phyloP scores from a whole-genome alignment of 2,797 vertebrate species.

The Chloroceryle inda region DNA sequence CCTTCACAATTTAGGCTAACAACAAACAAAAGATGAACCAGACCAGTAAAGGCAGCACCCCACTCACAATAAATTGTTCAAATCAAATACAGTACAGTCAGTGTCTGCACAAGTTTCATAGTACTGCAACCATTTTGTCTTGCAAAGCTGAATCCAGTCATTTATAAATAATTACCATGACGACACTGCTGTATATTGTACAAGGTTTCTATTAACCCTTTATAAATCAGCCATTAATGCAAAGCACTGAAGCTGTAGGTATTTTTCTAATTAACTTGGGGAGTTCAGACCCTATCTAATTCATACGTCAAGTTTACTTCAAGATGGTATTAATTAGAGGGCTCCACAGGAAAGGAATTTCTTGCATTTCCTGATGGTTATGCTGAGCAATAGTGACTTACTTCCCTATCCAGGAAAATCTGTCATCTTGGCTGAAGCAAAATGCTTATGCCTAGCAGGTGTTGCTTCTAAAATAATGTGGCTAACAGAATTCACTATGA shows the following conservation, averaged over 20 bases:
- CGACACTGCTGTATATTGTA: not conserved
- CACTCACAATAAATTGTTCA: not conserved
- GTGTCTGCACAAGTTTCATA: not conserved
- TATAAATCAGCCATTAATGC: not conserved
- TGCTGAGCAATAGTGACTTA: not conserved
- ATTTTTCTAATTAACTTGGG: not conserved
- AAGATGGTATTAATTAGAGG: not conserved
- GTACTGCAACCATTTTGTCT: not conserved
- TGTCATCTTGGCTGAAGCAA: not conserved
- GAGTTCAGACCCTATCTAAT: not conserved
- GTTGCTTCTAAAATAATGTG: not conserved
- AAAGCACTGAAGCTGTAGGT: not conserved
- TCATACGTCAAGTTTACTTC: not conserved
- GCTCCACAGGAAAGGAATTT: not conserved
- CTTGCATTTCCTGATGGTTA: not conserved
- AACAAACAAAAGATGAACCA: not conserved
- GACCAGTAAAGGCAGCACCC: not conserved
- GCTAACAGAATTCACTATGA: not conserved
- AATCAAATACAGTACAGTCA: not conserved
- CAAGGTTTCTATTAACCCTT: not conserved
- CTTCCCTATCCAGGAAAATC: constrained; percentile 43
- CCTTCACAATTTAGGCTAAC: not conserved
- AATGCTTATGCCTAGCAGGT: not conserved
- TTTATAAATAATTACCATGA: not conserved
- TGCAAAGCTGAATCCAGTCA: not conserved